Evolutionary conservation across 2,888 invertebrate genomes (phyloP).

Genomic region (Lithosia quadra): DNA sequence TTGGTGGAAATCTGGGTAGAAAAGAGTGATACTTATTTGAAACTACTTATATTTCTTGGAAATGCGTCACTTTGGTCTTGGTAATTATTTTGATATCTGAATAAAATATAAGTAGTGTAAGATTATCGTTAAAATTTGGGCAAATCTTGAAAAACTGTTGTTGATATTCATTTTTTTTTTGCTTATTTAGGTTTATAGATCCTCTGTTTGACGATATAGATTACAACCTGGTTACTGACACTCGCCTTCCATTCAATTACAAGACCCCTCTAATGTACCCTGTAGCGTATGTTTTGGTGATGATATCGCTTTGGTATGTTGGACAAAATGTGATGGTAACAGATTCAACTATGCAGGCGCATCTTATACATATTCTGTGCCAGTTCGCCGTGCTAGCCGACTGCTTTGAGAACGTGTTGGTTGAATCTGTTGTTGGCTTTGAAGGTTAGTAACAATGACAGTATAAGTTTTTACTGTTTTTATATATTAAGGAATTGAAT

Average conservation of each 20-base stretch:
- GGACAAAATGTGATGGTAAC: slow-evolving; percentile 75
- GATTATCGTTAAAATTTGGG: not conserved
- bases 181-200: slow-evolving; percentile 67
- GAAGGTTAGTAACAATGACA: slow-evolving; percentile 48
- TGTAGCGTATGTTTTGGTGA: slow-evolving; percentile 57
- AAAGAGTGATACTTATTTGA: slow-evolving; percentile 65
- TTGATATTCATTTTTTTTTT: not conserved
- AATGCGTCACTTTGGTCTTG: slow-evolving; percentile 69
- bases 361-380: slow-evolving; percentile 73
- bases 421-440: slow-evolving; percentile 60
- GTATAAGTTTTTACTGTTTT: not conserved
- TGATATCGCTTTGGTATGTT: slow-evolving; percentile 63
- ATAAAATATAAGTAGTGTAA: no score
- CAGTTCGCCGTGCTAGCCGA: slow-evolving; percentile 71
- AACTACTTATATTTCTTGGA: slow-evolving; percentile 67
- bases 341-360: slow-evolving; percentile 71
- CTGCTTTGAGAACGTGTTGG: slow-evolving; percentile 70
- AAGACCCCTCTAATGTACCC: slow-evolving; percentile 57
- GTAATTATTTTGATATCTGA: slow-evolving; percentile 52
- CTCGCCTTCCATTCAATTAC: slow-evolving; percentile 67
- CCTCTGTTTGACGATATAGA: slow-evolving; percentile 74
- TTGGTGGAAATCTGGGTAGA: slow-evolving; percentile 66
- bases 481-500: no score
- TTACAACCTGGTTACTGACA: slow-evolving; percentile 70
- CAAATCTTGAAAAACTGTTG: not conserved